A percentile compares a stretch with the other conserved stretches of the same genome.
Conservation (phyloP, 2,888 invertebrate species). For the Drosophila barbarae region DNA sequence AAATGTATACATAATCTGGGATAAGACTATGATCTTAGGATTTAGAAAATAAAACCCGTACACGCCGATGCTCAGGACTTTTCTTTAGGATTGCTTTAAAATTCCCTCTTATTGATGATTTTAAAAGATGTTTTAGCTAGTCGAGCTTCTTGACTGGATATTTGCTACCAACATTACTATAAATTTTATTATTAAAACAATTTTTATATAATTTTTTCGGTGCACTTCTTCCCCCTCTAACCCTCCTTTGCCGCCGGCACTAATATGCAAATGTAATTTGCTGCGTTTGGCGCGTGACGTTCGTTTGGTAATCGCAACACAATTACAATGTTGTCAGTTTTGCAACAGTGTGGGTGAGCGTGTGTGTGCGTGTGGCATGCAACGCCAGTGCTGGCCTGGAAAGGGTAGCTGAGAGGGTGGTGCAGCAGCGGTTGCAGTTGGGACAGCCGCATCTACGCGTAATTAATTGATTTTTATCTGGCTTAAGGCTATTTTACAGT, state of each 20-base stretch:
- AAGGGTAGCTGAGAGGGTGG: not conserved
- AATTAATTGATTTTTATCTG: slow-evolving; percentile 79
- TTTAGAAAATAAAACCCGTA: no score
- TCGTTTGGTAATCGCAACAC: slow-evolving; percentile 76
- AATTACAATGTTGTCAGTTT: slow-evolving; percentile 68
- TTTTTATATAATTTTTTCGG: not conserved
- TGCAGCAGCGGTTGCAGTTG: slow-evolving; percentile 27
- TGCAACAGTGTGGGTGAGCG: slow-evolving; percentile 26
- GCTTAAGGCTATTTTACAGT: slow-evolving; percentile 77
- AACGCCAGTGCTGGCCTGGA: slow-evolving; percentile 24
- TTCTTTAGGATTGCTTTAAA: no score
- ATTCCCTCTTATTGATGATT: no score
- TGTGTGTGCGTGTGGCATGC: slow-evolving; percentile 34
- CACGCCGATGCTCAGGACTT: no score
- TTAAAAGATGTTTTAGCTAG: no score
- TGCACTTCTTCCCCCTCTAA: not conserved
- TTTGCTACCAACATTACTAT: no score
- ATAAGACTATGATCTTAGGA: no score
- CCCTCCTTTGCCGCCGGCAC: slow-evolving; percentile 45
- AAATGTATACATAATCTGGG: no score
- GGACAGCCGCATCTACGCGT: slow-evolving; percentile 68
- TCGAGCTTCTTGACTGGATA: no score
- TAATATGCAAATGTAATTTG: slow-evolving; percentile 76
- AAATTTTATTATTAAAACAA: not conserved
- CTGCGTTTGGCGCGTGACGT: slow-evolving; percentile 76